A percentile compares a stretch with the other conserved stretches of the same genome.
phyloP scores from a whole-genome alignment of 2,888 invertebrate species.

The Alcis repandata region DNA sequence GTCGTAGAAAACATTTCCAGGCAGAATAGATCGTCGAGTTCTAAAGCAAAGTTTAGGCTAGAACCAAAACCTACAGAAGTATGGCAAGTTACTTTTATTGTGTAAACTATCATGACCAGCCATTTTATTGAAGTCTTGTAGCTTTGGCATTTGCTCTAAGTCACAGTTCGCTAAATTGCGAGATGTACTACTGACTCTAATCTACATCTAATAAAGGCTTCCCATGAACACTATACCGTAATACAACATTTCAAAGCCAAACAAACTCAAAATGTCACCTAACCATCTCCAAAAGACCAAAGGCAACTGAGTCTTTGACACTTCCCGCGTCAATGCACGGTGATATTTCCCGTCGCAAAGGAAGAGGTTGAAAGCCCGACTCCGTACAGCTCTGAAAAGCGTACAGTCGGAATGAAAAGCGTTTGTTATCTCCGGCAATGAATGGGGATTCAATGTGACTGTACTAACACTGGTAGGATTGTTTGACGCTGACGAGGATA shows the following conservation, averaged over 20 bases:
- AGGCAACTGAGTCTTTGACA: constrained; percentile 20
- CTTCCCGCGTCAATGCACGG: constrained; percentile 25
- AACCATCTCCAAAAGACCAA: constrained; percentile 4
- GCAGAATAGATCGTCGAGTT: too few relatives aligned
- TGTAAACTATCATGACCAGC: neutral
- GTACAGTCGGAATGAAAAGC: constrained; percentile 30
- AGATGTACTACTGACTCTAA: neutral
- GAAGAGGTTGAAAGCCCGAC: constrained; percentile 27
- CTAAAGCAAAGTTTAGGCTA: too few relatives aligned
- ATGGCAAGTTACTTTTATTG: too few relatives aligned
- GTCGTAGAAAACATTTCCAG: too few relatives aligned
- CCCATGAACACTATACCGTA: neutral
- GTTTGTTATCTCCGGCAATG: constrained; percentile 26
- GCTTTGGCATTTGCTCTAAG: neutral
- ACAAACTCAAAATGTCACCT: constrained; percentile 6
- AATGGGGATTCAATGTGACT: constrained; percentile 23
- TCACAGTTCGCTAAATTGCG: neutral
- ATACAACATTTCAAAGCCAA: neutral
- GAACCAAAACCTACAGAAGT: too few relatives aligned
- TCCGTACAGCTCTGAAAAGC: constrained; percentile 24
- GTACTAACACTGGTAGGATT: constrained; percentile 22
- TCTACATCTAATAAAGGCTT: neutral
- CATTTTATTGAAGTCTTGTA: neutral
- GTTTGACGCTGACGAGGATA: constrained; percentile 20
- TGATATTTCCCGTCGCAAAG: constrained; percentile 32